Conservation (phyloP, 92 coral and sea anemone genomes). For the Umimayanthus kanabou region DNA sequence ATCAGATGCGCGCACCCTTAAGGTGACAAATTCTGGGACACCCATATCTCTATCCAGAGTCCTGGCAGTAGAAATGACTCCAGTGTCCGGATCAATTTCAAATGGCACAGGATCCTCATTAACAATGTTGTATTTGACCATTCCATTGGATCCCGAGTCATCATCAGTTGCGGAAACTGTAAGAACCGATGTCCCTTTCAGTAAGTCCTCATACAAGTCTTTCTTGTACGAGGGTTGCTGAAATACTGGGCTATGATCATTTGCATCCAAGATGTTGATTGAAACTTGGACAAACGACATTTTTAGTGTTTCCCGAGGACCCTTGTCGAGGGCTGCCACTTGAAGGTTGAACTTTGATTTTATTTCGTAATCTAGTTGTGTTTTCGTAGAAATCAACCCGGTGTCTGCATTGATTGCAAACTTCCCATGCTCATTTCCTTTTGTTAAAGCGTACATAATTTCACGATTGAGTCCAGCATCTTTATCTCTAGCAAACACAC, state of each 20-base stretch:
- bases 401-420: conserved; percentile 76
- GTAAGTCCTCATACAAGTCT: conserved; percentile 75
- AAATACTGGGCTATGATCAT: conserved; percentile 85
- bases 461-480: conserved; percentile 61
- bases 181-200: conserved; percentile 66
- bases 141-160: conserved; percentile 82
- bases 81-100: conserved; percentile 78
- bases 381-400: conserved; percentile 71
- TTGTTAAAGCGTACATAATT: conserved; percentile 61
- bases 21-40: conserved; percentile 78
- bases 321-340: conserved; percentile 67
- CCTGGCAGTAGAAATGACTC: conserved; percentile 67
- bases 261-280: conserved; percentile 79
- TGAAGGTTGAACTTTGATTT: conserved; percentile 67
- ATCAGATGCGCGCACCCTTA: conserved; percentile 90
- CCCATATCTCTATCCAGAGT: conserved; percentile 83
- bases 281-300: conserved; percentile 68
- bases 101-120: conserved; percentile 82
- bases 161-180: conserved; percentile 75
- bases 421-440: conserved; percentile 62
- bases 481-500: conserved; percentile 67
- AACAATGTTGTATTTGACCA: conserved; percentile 68
- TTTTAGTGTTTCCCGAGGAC: conserved; percentile 46
- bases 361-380: conserved; percentile 69
- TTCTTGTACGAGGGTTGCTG: conserved; percentile 50